Evolutionary conservation across 2,888 invertebrate genomes (phyloP).

Genomic region (Clitarchus hookeri): DNA sequence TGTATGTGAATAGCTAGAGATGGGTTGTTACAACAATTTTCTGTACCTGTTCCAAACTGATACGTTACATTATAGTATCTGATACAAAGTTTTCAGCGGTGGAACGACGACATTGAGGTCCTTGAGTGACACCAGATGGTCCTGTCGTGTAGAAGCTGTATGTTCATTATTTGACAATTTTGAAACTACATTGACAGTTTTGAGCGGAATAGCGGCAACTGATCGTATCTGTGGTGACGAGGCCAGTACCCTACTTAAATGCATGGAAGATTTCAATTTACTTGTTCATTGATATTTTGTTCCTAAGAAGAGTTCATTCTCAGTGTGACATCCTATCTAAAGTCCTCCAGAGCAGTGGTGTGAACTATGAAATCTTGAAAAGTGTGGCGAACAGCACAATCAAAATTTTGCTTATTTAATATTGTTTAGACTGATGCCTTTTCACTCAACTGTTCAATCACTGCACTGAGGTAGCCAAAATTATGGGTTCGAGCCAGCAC

Average conservation of each 20-base stretch:
- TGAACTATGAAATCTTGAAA: background rate
- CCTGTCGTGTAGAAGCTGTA: background rate
- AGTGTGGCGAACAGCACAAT: background rate
- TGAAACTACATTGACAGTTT: constrained; percentile 16
- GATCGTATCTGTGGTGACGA: background rate
- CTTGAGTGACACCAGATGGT: background rate
- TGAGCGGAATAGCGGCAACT: background rate
- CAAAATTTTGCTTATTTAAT: background rate
- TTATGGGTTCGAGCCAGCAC: background rate
- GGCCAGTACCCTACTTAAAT: background rate
- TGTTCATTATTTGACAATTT: background rate
- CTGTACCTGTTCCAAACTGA: no score
- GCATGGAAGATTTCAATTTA: constrained; percentile 11
- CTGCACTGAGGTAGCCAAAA: constrained; percentile 17
- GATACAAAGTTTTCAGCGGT: background rate
- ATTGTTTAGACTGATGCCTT: background rate
- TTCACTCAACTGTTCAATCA: background rate
- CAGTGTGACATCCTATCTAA: constrained; percentile 1
- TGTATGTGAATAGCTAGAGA: no score
- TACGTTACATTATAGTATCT: no score
- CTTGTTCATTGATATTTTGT: background rate
- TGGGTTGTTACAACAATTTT: no score
- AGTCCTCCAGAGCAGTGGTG: background rate
- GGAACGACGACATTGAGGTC: background rate
- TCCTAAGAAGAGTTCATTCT: background rate